Evolutionary conservation across 2,113 vertebrate genomes (phyloP), one percentile per base, ranked within the genome.

Genomic region (Hyla sarda): DNA sequence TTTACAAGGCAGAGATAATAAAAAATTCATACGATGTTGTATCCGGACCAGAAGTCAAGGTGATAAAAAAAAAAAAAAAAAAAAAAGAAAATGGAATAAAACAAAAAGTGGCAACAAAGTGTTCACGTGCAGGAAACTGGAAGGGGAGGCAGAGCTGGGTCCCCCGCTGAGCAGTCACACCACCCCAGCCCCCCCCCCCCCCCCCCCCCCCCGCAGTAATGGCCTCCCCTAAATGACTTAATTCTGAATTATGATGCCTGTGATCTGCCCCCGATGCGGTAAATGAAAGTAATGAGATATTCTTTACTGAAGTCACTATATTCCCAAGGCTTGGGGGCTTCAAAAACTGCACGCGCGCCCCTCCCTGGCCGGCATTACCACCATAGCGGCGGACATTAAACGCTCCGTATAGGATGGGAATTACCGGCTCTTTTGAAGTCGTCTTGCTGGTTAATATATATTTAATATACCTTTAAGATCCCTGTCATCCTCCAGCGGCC

Each of bases 281-380:
- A 1, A 76, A 82, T 41, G 56, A 25, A 78, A 87, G 37, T 48
- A 88, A 87, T 30, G 11, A 85, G 84, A 72, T 0, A 1, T 28
- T 30, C 0, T 5, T 79, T 28, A 52, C 60, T n/a, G 72, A 25
- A 82, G 37, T 25, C 82, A 72, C 50, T 75, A 60, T 6, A 19
- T 19, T 80, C 72, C 12, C 52, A 9, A 50, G 50, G 30, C 52
- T 5, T n/a, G n/a, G n/a, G 25, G 75, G 19, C 73, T 48, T 80
- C 25, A 62, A 69, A n/a, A 52, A 41, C 65, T 12, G 28, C 7
- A 16, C 30, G 52, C 25, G 30, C 30, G 52, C 25, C 25, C 74
- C 28, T 19, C 32, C 34, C 21, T 56, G n/a, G 52, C 30, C 45
- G 23, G 6, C 56, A 52, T 82, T 71, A 32, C 81, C 65, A 32